Percentiles rank a stretch among this genome's conserved stretches.
Conservation (phyloP, 2,888 invertebrate species). For the Nudaria mundana region DNA sequence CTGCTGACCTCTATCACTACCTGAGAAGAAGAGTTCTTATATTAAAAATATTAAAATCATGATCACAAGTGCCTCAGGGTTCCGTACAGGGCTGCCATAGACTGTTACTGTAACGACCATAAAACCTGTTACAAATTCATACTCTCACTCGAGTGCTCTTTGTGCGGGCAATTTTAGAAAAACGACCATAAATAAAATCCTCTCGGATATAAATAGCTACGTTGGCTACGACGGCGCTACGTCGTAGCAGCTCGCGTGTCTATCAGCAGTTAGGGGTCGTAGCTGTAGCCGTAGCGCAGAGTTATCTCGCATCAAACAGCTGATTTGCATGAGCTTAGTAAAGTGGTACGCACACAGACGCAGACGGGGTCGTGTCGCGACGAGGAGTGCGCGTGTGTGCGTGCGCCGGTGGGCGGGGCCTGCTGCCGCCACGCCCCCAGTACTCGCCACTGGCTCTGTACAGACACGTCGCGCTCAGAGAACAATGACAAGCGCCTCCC, state of each 20-base stretch:
- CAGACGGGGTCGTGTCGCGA: slow-evolving; percentile 1
- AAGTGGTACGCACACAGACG: not conserved
- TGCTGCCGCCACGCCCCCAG: slow-evolving; percentile 39
- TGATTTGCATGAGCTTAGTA: slow-evolving; percentile 37
- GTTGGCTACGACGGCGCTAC: slow-evolving; percentile 28
- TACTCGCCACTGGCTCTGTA: not conserved
- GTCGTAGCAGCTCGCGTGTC: slow-evolving; percentile 29
- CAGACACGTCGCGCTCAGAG: no score
- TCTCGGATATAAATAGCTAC: not conserved
- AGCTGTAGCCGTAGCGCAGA: slow-evolving; percentile 20
- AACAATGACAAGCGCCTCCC: no score
- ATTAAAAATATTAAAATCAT: no score
- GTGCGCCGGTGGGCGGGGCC: slow-evolving; percentile 4
- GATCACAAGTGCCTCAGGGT: no score
- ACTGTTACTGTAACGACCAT: no score
- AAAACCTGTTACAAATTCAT: no score
- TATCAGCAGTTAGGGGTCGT: slow-evolving; percentile 15
- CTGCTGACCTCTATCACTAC: no score
- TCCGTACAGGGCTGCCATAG: no score
- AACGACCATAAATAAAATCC: not conserved
- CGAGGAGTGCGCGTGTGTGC: slow-evolving; percentile 13
- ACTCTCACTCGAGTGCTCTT: no score
- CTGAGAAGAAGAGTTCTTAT: no score
- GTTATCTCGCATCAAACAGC: slow-evolving; percentile 18
- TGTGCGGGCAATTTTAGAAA: not conserved